phyloP scores from a whole-genome alignment of 2,888 invertebrate species.

The Autographa gamma region DNA sequence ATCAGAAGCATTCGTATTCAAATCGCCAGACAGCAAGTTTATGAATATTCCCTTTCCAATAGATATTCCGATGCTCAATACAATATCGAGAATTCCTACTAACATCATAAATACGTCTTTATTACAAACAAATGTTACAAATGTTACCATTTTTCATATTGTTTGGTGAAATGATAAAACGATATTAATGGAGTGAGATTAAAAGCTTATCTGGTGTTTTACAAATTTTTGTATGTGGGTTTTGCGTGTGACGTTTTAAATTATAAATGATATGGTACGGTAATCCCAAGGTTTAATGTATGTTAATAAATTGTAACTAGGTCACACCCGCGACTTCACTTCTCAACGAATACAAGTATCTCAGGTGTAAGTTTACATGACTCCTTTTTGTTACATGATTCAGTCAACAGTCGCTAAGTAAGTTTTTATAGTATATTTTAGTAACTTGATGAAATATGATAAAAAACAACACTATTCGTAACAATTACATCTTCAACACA shows the following conservation, averaged over 20 bases:
- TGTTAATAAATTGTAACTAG: neutral
- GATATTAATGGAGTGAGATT: constrained; percentile 44
- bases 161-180: constrained; percentile 42
- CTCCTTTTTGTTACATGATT: no score
- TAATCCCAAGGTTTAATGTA: neutral
- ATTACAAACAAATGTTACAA: constrained; percentile 37
- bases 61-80: constrained; percentile 5
- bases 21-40: constrained; percentile 9
- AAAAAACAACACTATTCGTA: no score
- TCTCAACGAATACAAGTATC: no score
- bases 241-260: constrained; percentile 13
- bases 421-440: no score
- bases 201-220: constrained; percentile 29
- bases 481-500: no score
- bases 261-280: neutral
- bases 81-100: constrained; percentile 9
- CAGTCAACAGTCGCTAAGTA: no score
- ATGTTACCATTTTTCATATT: constrained; percentile 38
- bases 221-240: constrained; percentile 15
- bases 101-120: constrained; percentile 20
- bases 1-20: constrained; percentile 16
- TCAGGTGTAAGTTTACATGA: no score
- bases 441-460: no score
- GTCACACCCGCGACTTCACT: neutral
- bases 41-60: constrained; percentile 14